Conservation (phyloP, 2,113 vertebrate species). For the Rhombomys opimus region DNA sequence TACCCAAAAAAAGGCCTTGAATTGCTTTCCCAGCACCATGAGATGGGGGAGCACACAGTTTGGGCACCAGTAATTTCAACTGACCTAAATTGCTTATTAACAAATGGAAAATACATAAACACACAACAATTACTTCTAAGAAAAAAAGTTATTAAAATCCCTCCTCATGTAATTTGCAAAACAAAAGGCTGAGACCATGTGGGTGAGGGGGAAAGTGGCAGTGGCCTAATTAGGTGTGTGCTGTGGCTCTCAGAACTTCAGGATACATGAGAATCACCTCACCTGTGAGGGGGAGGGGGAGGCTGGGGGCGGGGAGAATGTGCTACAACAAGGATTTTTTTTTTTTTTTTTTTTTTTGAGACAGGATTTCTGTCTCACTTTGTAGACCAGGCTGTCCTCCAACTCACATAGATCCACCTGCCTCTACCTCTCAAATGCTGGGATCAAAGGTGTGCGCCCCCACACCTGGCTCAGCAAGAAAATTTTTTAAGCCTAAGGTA, state of each 20-base stretch:
- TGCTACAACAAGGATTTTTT: background rate
- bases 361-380: too few relatives aligned
- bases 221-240: constrained; percentile 40
- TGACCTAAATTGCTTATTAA: constrained; percentile 69
- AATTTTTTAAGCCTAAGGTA: background rate
- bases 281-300: background rate
- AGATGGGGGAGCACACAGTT: background rate
- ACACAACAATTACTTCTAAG: constrained; percentile 58
- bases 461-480: background rate
- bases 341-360: too few relatives aligned
- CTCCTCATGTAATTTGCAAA: constrained; percentile 54
- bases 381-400: too few relatives aligned
- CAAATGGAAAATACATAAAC: constrained; percentile 75
- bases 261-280: background rate
- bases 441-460: too few relatives aligned
- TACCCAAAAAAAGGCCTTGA: background rate
- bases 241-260: background rate
- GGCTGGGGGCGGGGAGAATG: background rate
- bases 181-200: constrained; percentile 48
- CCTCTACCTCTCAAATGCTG: too few relatives aligned
- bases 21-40: background rate
- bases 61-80: background rate
- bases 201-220: background rate
- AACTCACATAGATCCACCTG: too few relatives aligned
- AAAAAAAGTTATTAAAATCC: constrained; percentile 69